phyloP scores from a whole-genome alignment of 2,797 vertebrate genomes.

The Adelosebastes latens region DNA sequence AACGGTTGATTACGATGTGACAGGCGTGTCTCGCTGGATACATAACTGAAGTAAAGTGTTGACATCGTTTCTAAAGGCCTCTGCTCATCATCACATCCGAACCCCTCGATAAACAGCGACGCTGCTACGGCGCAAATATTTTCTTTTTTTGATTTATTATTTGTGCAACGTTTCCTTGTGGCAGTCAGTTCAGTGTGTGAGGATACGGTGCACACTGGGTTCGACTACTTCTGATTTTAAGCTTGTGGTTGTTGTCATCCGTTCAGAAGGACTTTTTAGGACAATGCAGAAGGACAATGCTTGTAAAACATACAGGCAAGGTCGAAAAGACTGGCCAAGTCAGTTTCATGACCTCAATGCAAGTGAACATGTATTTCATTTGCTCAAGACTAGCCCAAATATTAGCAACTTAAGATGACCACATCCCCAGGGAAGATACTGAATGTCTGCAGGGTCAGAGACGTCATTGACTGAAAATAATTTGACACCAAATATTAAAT shows the following conservation, averaged over 20 bases:
- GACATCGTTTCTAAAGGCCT: conserved; percentile 70
- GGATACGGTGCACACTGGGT: neutral
- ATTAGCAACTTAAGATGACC: neutral
- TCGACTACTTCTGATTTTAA: neutral
- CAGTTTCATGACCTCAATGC: neutral
- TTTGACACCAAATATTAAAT: neutral
- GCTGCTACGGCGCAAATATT: neutral
- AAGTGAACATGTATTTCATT: neutral
- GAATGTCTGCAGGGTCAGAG: too few species aligned
- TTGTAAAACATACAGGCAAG: neutral
- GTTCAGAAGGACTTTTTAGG: neutral
- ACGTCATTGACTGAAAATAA: neutral
- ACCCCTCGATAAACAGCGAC: conserved; percentile 4
- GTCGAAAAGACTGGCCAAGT: neutral
- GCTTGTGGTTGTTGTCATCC: neutral
- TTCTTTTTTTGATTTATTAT: neutral
- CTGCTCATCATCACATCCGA: conserved; percentile 56
- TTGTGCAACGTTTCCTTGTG: neutral
- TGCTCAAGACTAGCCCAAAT: neutral
- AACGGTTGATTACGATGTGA: conserved; percentile 84
- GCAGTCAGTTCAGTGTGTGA: neutral
- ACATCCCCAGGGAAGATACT: neutral
- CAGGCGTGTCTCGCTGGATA: conserved; percentile 77
- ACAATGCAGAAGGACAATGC: neutral
- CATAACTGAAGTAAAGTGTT: conserved; percentile 75